These are phyloP conservation scores for Calosoma granatense DNA, from an alignment of 1,140 invertebrate genomes.

Conservation along the genomic window DNA sequence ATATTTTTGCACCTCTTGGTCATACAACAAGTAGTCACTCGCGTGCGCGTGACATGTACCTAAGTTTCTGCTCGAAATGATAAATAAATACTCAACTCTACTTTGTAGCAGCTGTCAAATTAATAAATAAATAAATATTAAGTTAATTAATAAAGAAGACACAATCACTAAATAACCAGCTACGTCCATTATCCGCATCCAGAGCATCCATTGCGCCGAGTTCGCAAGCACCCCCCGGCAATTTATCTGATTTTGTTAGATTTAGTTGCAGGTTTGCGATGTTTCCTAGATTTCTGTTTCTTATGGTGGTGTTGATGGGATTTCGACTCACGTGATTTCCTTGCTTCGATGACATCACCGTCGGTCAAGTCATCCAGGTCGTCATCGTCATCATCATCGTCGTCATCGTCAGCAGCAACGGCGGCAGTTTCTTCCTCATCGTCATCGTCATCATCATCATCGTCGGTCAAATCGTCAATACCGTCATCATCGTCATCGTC, in stretches of 20 bases:
- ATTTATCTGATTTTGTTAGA: slow-evolving; percentile 20
- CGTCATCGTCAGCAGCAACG: slow-evolving; percentile 60
- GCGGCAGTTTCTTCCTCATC: slow-evolving; percentile 47
- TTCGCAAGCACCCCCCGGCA: not conserved
- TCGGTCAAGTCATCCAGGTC: slow-evolving; percentile 51
- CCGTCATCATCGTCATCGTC: slow-evolving; percentile 50
- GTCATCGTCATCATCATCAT: slow-evolving; percentile 37
- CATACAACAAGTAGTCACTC: not conserved
- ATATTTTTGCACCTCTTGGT: not conserved
- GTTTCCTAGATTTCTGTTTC: slow-evolving; percentile 48
- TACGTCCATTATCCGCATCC: not conserved
- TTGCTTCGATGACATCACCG: slow-evolving; percentile 54
- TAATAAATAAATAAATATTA: not conserved
- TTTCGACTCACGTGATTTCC: slow-evolving; percentile 73
- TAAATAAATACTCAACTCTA: not conserved
- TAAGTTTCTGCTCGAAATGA: not conserved
- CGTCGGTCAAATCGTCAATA: slow-evolving; percentile 39
- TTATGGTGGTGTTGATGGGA: slow-evolving; percentile 38
- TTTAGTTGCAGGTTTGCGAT: slow-evolving; percentile 21
- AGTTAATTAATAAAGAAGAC: not conserved
- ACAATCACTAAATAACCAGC: not conserved
- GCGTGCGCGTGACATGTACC: slow-evolving; percentile 3
- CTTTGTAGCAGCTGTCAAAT: not conserved
- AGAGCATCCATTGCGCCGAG: too few relatives aligned
- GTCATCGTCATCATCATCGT: slow-evolving; percentile 62